Evolutionary conservation across 2,113 vertebrate species (phyloP), one percentile per base, ranked within the genome.

Genomic region (Salminus brasiliensis): DNA sequence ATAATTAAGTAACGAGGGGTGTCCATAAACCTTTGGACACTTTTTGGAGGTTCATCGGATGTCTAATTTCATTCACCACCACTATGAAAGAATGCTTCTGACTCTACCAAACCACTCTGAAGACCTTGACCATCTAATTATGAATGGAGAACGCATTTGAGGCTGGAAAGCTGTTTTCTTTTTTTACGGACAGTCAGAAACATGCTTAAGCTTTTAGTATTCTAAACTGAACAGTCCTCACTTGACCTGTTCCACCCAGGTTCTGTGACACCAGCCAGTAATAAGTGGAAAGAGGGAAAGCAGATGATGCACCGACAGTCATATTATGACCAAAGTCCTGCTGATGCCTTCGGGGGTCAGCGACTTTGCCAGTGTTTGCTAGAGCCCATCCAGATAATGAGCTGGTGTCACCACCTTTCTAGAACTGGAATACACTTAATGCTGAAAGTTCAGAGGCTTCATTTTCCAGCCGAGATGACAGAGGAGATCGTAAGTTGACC

Each of bases 231-330:
- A 72, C 80, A 83, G 83, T 90, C 84, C 88, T 82, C 82, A 66
- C 39, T 5, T 72, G 7, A 85, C 85, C 87, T 84, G 75, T 81
- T 74, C 87, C 84, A 74, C 87, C 84, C 72, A 3, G 55, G 66
- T 68, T 66, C 2, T 73, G 10, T 5, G 82, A 88, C 85, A 86
- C 87, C 80, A 74, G 84, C 29, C 72, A 79, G 53, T 87, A 90
- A 89, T 83, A 87, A 60, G 89, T 65, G 21, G 71, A 15, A n/a
- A 32, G 74, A 81, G 68, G 83, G 85, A 87, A 85, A 86, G 82
- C 74, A 85, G 79, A 88, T 85, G 84, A 81, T 76, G 53, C 45
- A 45, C 39, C n/a, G 39, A 55, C 65, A 74, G 55, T 74, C 68
- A 32, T 67, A 79, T 79, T 78, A 82, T 68, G 43, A 34, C 72